Evolutionary conservation across 2,113 vertebrate genomes (phyloP).

Genomic region (Seriola dumerili): DNA sequence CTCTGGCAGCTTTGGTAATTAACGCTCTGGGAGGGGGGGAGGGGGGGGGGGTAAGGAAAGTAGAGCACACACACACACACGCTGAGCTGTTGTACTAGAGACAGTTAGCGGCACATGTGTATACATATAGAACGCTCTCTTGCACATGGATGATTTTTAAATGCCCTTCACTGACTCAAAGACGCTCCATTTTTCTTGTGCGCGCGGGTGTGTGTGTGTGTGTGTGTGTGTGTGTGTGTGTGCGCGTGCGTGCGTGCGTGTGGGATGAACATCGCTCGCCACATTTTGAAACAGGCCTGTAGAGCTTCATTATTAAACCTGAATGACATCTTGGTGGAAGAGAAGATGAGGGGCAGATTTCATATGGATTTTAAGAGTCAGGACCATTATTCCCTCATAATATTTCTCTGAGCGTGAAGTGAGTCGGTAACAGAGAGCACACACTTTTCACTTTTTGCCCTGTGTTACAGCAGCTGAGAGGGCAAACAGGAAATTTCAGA

Average conservation of each 20-base stretch:
- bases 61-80: conserved; percentile 46
- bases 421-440: not conserved
- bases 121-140: conserved; percentile 23
- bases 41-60: conserved; percentile 29
- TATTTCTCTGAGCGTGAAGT: conserved; percentile 8
- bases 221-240: not conserved
- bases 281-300: conserved; percentile 11
- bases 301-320: conserved; percentile 21
- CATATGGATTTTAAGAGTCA: conserved; percentile 1
- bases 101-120: conserved; percentile 16
- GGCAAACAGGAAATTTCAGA: conserved; percentile 27
- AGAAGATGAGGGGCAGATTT: not conserved
- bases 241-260: not conserved
- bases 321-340: not conserved
- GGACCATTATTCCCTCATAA: not conserved
- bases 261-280: not conserved
- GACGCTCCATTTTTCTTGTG: conserved; percentile 1
- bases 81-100: conserved; percentile 28
- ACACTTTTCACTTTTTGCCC: not conserved
- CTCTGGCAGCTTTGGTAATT: conserved; percentile 69
- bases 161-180: conserved; percentile 35
- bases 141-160: conserved; percentile 38
- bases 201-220: not conserved
- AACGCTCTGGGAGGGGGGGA: conserved; percentile 46
- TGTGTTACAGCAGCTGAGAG: not conserved